Percentiles rank a stretch among this genome's conserved stretches.
Evolutionary conservation across 2,797 vertebrate species (phyloP).

Genomic region (Vireo griseus): DNA sequence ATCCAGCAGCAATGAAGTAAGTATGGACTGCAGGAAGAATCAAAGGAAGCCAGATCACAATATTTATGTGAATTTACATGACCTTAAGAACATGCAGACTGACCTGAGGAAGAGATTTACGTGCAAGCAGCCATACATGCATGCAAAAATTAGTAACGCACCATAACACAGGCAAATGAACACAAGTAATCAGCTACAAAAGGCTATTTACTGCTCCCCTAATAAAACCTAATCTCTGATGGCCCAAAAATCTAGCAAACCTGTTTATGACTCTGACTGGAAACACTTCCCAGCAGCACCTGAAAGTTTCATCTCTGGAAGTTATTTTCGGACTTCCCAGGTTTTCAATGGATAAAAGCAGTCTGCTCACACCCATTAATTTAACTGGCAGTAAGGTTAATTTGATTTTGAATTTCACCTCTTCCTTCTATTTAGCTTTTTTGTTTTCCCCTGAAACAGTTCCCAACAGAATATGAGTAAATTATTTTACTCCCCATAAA

Average conservation of each 20-base stretch:
- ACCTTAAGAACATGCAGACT: not conserved
- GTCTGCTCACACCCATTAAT: not conserved
- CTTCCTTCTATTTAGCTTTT: not conserved
- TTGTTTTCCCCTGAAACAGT: not conserved
- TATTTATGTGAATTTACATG: not conserved
- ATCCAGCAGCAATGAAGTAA: conserved; percentile 76
- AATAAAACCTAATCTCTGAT: not conserved
- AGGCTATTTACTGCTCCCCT: not conserved
- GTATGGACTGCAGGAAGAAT: conserved; percentile 66
- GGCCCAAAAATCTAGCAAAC: not conserved
- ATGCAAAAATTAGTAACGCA: not conserved
- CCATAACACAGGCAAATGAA: not conserved
- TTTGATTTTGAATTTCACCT: not conserved
- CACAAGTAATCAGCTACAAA: not conserved
- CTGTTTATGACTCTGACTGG: not conserved
- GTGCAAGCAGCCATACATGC: not conserved
- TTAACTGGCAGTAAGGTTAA: not conserved
- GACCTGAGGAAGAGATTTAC: not conserved
- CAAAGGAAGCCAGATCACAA: not conserved
- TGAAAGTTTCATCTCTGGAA: not conserved
- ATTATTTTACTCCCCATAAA: not conserved
- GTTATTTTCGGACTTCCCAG: not conserved
- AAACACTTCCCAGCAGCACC: not conserved
- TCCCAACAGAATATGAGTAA: not conserved
- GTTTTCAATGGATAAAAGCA: not conserved